Percentiles rank a stretch among this genome's conserved stretches.
Evolutionary conservation across 1,140 invertebrate species (phyloP).

Genomic region (Bradysia coprophila): DNA sequence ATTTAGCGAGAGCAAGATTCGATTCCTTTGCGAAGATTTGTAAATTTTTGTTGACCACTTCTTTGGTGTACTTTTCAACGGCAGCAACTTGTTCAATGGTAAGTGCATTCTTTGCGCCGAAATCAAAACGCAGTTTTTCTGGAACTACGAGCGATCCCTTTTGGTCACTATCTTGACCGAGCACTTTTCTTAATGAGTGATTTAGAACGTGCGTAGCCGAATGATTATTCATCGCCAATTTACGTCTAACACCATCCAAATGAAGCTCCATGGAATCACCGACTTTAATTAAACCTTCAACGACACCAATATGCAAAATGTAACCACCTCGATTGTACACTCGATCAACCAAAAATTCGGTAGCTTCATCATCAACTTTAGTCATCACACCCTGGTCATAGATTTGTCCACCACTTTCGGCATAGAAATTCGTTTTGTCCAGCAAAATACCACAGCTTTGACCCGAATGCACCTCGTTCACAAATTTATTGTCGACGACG

Average conservation of each 20-base stretch:
- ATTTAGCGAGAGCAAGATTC: conserved; percentile 67
- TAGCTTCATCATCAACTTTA: conserved; percentile 66
- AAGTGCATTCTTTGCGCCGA: conserved; percentile 88
- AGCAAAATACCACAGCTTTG: conserved; percentile 86
- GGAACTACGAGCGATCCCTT: conserved; percentile 96
- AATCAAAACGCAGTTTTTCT: conserved; percentile 91
- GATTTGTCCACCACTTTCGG: conserved; percentile 97
- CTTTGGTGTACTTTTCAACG: conserved; percentile 60
- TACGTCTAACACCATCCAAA: conserved; percentile 49
- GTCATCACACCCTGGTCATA: conserved; percentile 92
- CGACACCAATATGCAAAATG: conserved; percentile 77
- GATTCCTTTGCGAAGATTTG: conserved; percentile 82
- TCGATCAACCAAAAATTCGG: conserved; percentile 87
- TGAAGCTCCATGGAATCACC: conserved; percentile 66
- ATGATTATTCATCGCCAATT: conserved; percentile 95
- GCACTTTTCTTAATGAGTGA: conserved; percentile 75
- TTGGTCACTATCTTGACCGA: conserved; percentile 86
- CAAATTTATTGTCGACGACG: conserved; percentile 68
- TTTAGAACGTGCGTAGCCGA: conserved; percentile 97
- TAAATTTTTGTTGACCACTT: conserved; percentile 62
- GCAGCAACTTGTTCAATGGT: conserved; percentile 69
- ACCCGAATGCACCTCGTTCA: conserved; percentile 61
- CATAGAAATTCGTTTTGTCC: conserved; percentile 89
- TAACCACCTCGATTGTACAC: conserved; percentile 95
- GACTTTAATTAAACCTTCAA: conserved; percentile 67